Base-by-base conservation (phyloP, 1,140 invertebrate genomes). In the Brachionus sp. region DNA sequence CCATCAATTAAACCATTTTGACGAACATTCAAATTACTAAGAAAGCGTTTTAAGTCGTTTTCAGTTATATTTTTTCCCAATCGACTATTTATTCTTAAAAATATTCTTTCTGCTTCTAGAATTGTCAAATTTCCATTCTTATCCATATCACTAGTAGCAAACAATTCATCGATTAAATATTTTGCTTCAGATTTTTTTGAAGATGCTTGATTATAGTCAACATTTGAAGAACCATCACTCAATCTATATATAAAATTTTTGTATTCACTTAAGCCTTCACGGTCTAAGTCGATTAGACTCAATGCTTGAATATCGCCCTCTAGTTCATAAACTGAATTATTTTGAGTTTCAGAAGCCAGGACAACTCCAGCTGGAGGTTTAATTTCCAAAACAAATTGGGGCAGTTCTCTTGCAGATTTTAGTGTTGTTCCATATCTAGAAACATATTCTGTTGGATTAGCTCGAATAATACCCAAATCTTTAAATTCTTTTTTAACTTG, bases 401-500 rank as follows among this genome's bases (percentile, higher is more conserved):
- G 77, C n/a, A 80, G 25, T 66, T 80, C 77, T 62, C 50, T 37
- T n/a, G 46, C n/a, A 12, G 77, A 23, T 66, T 80, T 80, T 57
- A 83, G 19, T 7, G 82, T 42, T 9, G 66, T 23, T 53, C 82
- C 82, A 53, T 84, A 84, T 25, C 73, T 37, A 33, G 70, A n/a
- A 1, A 84, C 50, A 66, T 84, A 84, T 46, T 37, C 57, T 7
- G n/a, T 7, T 12, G 83, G 83, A 84, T 84, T 66, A 12, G 53
- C 83, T 29, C 50, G 10, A 16, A 77, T 84, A 29, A 84, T 53
- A 6, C 83, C 83, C n/a, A 84, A 46, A 84, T 77, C 39, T 66
- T 77, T 70, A n/a, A 84, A 77, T 77, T 84, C 50, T 77, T 77
- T 77, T 44, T 44, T 62, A 33, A 84, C 64, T 57, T 77, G 70